phyloP scores from a whole-genome alignment of 2,113 vertebrate species.

The Geococcyx californianus region DNA sequence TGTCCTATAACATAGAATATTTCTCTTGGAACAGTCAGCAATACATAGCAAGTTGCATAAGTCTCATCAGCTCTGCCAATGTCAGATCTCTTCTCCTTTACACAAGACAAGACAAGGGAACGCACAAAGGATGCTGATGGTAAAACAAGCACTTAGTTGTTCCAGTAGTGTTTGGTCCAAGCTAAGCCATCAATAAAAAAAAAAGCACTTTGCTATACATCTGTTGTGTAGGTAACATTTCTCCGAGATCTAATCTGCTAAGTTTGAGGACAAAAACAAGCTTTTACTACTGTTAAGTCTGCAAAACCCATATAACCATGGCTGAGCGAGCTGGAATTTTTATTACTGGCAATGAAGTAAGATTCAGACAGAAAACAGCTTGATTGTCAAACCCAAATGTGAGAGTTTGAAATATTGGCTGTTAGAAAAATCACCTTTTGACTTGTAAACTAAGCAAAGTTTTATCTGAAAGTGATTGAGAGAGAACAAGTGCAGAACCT shows the following conservation, averaged over 20 bases:
- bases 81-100: neutral
- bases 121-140: neutral
- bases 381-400: conserved; percentile 25
- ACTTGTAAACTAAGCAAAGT: conserved; percentile 25
- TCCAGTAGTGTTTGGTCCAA: neutral
- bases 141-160: neutral
- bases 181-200: neutral
- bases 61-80: neutral
- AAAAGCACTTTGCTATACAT: neutral
- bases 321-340: conserved; percentile 50
- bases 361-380: conserved; percentile 47
- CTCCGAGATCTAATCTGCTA: conserved; percentile 19
- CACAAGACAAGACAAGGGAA: neutral
- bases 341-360: conserved; percentile 57
- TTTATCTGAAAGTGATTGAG: neutral
- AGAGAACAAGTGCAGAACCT: conserved; percentile 8
- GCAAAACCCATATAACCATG: conserved; percentile 36
- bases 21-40: neutral
- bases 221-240: neutral
- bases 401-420: conserved; percentile 25
- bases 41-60: neutral
- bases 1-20: neutral
- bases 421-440: conserved; percentile 39
- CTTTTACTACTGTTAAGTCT: conserved; percentile 46
- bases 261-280: conserved; percentile 17